Conservation (phyloP, 2,113 vertebrate species). For the Elachura formosa region DNA sequence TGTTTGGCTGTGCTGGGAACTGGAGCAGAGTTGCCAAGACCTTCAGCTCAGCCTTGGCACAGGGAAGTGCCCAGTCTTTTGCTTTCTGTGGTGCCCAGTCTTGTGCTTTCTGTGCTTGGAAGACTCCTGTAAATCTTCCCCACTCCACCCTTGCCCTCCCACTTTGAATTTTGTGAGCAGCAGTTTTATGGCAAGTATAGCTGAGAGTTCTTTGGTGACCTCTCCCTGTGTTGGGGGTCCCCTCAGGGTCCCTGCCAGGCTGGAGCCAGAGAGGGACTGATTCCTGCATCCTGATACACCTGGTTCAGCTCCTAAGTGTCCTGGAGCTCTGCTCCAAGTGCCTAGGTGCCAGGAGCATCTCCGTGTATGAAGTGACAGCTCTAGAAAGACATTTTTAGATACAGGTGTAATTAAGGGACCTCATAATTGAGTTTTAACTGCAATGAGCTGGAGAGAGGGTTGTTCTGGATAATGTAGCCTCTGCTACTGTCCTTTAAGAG, state of each 20-base stretch:
- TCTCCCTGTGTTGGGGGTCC: background rate
- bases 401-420: background rate
- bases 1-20: background rate
- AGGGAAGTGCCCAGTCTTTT: too few relatives aligned
- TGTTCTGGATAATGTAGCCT: background rate
- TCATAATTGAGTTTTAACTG: background rate
- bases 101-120: background rate
- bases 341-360: background rate
- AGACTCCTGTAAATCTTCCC: background rate
- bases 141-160: background rate
- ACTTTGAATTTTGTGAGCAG: background rate
- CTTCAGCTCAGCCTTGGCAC: background rate
- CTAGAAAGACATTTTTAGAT: background rate
- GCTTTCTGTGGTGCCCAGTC: background rate
- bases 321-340: background rate
- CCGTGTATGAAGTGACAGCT: background rate
- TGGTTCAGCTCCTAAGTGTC: background rate
- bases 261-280: background rate
- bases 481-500: background rate
- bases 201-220: background rate
- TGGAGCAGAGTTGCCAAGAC: background rate
- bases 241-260: background rate
- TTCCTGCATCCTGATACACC: background rate
- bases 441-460: background rate
- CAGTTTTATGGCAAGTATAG: fast-evolving